Conservation (phyloP, 1,140 invertebrate genomes). For the Pogonomyrmex californicus region DNA sequence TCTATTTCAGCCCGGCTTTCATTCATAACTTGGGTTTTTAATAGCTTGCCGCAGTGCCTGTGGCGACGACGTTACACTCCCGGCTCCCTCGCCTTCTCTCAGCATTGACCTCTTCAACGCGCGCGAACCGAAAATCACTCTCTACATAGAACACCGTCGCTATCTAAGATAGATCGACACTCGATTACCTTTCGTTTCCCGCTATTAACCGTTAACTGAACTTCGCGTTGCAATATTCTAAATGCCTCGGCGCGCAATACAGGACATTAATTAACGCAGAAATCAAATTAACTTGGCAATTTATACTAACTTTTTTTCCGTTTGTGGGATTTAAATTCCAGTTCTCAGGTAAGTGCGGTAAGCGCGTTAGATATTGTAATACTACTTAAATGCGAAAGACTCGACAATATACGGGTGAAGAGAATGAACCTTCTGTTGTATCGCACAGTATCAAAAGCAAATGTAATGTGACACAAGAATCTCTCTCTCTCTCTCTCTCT, state of each 20-base stretch:
- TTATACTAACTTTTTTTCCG: not conserved
- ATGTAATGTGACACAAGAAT: not conserved
- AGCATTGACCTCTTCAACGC: slow-evolving; percentile 55
- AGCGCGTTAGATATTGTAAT: slow-evolving; percentile 3
- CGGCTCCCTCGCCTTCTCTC: slow-evolving; percentile 66
- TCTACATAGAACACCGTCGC: not conserved
- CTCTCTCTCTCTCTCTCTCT: not conserved
- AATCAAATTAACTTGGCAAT: not conserved
- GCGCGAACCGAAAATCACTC: slow-evolving; percentile 21
- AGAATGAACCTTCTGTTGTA: slow-evolving; percentile 9
- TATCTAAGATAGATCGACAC: slow-evolving; percentile 17
- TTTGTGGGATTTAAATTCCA: not conserved
- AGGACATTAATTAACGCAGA: slow-evolving; percentile 1
- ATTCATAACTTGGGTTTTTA: slow-evolving; percentile 87
- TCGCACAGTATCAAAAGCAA: not conserved
- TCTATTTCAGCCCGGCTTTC: slow-evolving; percentile 86
- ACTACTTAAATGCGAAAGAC: not conserved
- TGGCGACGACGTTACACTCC: slow-evolving; percentile 69
- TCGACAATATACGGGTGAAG: not conserved
- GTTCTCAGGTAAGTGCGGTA: no score
- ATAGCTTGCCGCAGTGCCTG: slow-evolving; percentile 82
- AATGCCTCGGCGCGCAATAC: not conserved
- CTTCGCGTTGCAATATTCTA: not conserved
- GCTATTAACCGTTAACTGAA: not conserved
- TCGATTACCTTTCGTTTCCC: slow-evolving; percentile 16